Evolutionary conservation across 2,888 invertebrate species (phyloP).

Genomic region (Agrotis segetum): DNA sequence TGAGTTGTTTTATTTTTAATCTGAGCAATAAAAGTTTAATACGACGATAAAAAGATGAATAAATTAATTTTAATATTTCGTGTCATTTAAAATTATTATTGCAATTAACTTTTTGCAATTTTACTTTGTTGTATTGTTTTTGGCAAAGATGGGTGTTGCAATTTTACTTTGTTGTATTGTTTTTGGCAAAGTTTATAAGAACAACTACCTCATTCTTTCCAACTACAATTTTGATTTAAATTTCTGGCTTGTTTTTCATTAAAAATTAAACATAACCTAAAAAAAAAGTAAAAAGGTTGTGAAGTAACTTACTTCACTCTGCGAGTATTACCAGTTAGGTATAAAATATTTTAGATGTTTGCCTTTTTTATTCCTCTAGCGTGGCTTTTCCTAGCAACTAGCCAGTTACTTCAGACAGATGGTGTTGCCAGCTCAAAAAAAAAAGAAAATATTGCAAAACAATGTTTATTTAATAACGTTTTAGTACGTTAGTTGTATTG

Average conservation of each 20-base stretch:
- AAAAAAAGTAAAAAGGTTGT: no score
- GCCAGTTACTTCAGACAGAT: constrained; percentile 4
- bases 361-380: no score
- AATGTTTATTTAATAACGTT: constrained; percentile 54
- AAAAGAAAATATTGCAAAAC: constrained; percentile 51
- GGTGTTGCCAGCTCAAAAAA: constrained; percentile 16
- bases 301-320: no score
- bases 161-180: constrained; percentile 16
- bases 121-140: constrained; percentile 16
- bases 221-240: no score
- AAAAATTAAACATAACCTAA: no score
- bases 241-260: no score
- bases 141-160: constrained; percentile 2
- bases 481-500: constrained; percentile 63
- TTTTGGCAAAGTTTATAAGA: neutral
- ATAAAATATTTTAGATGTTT: no score
- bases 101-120: constrained; percentile 12
- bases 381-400: no score
- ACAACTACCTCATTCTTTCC: no score
- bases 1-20: constrained; percentile 35
- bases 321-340: no score
- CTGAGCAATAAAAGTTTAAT: constrained; percentile 39
- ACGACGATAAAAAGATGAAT: constrained; percentile 49
- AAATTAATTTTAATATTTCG: constrained; percentile 42
- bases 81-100: constrained; percentile 3